Base-by-base conservation (phyloP, 2,888 invertebrate species). In the Calameuta filiformis region DNA sequence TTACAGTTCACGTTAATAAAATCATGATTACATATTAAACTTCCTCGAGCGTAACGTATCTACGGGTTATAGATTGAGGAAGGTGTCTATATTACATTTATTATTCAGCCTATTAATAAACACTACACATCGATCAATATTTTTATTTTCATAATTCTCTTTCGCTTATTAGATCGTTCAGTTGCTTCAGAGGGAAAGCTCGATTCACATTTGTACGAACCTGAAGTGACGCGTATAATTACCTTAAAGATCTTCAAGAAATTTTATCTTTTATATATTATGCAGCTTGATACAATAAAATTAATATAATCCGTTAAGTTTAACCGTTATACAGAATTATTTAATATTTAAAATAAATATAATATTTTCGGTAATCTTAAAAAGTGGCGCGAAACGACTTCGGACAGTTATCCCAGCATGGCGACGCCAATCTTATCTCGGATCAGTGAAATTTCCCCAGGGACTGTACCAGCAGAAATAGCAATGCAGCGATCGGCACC, bases 401-500 rank as follows among this genome's bases (percentile, higher is more conserved):
- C 23, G 56, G 9, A 2, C 56, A 2, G 23, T 56, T 9, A 23
- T 9, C 23, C 23, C 23, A 56, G 56, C 40, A 23, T 40, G 1
- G 40, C 9, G 23, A 56, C 56, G 56, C 23, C 56, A 23, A 56
- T 56, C 56, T 23, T 56, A 56, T 56, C 56, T 56, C 23, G 56
- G 9, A 9, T 56, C 2, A 23, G 0, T 15, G 23, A 73, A 73
- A 34, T 83, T 81, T 82, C 79, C 77, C 12, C 31, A 30, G 33
- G 23, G 83, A 82, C 80, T 85, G 83, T 85, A 83, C 81, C 77
- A 77, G 80, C 83, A 85, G 80, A 85, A 83, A 83, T 85, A 85
- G 85, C 81, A 76, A 77, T 40, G 75, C 75, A 73, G 73, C 79
- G 80, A 85, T 83, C 79, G 79, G 80, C 76, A 76, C 71, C 76